Conservation (phyloP, 2,113 vertebrate genomes). For the Lagopus leucura region DNA sequence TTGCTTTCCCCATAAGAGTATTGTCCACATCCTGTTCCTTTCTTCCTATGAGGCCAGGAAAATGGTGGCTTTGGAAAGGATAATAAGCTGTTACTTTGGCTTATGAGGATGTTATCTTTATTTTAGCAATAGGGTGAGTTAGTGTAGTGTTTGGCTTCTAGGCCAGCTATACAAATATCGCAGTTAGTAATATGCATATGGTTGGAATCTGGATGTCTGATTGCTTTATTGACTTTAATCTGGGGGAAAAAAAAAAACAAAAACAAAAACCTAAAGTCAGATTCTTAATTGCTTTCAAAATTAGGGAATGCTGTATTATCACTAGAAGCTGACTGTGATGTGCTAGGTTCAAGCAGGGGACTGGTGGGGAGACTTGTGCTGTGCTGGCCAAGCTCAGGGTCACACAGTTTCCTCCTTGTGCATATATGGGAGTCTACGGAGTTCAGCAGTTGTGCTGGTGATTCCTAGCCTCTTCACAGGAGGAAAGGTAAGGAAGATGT, state of each 20-base stretch:
- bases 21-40: not conserved
- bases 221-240: not conserved
- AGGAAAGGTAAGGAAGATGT: not conserved
- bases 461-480: not conserved
- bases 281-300: not conserved
- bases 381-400: not conserved
- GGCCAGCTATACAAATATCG: not conserved
- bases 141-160: not conserved
- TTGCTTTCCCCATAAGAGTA: not conserved
- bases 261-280: not conserved
- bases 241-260: not conserved
- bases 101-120: not conserved
- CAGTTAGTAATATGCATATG: not conserved
- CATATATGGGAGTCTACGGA: not conserved
- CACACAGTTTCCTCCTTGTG: not conserved
- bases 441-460: not conserved
- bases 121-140: not conserved
- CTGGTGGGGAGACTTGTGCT: not conserved
- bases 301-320: not conserved
- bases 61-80: not conserved
- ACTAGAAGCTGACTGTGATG: not conserved
- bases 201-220: not conserved
- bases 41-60: not conserved
- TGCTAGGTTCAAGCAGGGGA: accelerated
- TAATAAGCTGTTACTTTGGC: not conserved